phyloP scores from a whole-genome alignment of 2,888 invertebrate species.

The Ennomos erosarius region DNA sequence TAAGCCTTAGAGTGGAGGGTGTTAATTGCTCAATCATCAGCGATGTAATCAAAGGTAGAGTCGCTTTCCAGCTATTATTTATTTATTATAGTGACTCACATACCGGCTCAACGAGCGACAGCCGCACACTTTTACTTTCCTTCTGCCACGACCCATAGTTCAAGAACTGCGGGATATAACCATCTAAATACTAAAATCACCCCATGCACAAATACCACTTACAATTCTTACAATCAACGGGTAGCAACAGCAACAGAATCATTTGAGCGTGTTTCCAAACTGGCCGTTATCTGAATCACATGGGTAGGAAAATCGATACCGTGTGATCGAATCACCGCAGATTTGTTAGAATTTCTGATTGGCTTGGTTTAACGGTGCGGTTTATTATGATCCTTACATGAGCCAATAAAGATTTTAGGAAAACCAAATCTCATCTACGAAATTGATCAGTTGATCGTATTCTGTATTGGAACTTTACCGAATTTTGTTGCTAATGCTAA shows the following conservation, averaged over 20 bases:
- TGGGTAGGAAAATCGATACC: conserved; percentile 28
- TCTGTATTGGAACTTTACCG: no score
- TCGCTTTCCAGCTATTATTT: conserved; percentile 9
- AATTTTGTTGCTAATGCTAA: no score
- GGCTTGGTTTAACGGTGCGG: background rate
- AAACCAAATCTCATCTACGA: no score
- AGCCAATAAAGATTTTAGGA: no score
- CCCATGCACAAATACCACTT: background rate
- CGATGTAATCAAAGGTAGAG: conserved; percentile 5
- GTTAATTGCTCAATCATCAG: conserved; percentile 19
- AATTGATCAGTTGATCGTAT: no score
- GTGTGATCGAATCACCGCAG: conserved; percentile 4
- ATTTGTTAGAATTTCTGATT: conserved; percentile 6
- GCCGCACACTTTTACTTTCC: no score
- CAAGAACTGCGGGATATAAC: no score
- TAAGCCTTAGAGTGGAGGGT: conserved; percentile 3
- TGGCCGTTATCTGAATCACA: conserved; percentile 16
- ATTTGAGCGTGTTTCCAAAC: conserved; percentile 22
- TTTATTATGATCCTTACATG: background rate
- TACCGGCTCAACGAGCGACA: background rate
- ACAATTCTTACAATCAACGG: conserved; percentile 12
- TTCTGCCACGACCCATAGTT: no score
- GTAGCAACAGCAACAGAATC: conserved; percentile 1
- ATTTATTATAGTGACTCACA: conserved; percentile 11
- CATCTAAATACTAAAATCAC: background rate